A percentile compares a stretch with the other conserved stretches of the same genome.
Conservation (phyloP, 2,113 vertebrate species). For the Bothrops jararaca region DNA sequence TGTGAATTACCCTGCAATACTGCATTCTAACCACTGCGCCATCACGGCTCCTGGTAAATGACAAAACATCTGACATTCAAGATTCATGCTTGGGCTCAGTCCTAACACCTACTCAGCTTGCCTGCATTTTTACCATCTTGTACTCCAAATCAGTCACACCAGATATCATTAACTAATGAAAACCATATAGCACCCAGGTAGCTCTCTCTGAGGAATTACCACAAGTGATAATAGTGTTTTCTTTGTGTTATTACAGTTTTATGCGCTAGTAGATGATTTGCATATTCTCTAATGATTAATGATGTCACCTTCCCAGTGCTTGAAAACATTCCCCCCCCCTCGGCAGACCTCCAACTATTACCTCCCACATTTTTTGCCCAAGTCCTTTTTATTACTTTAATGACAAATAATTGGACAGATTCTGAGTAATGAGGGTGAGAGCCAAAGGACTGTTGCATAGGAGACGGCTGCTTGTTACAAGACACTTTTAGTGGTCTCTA, state of each 20-base stretch:
- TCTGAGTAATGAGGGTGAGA: conserved; percentile 84
- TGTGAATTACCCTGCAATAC: neutral
- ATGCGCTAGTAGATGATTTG: conserved; percentile 72
- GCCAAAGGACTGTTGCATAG: conserved; percentile 76
- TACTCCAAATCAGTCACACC: conserved; percentile 13
- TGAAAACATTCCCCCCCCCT: conserved; percentile 76
- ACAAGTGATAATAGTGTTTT: conserved; percentile 72
- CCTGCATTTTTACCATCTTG: conserved; percentile 34
- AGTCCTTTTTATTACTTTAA: conserved; percentile 84
- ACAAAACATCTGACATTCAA: conserved; percentile 44
- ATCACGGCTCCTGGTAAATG: conserved; percentile 23
- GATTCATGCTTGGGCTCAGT: conserved; percentile 16
- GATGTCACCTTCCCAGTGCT: conserved; percentile 78
- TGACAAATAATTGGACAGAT: conserved; percentile 87
- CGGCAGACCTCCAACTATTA: conserved; percentile 77
- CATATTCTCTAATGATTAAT: conserved; percentile 81
- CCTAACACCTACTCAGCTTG: conserved; percentile 27
- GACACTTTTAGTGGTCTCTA: conserved; percentile 84
- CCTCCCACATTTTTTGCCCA: conserved; percentile 77
- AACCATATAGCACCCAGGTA: conserved; percentile 52
- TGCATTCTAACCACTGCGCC: neutral
- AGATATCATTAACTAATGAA: conserved; percentile 44
- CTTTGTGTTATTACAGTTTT: conserved; percentile 75
- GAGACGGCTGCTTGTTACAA: conserved; percentile 77
- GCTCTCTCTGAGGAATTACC: conserved; percentile 56